A percentile compares a stretch with the other conserved stretches of the same genome.
These are phyloP conservation scores for Coracias cyanogaster DNA, from an alignment of 2,797 vertebrate species.

Conservation along the genomic window DNA sequence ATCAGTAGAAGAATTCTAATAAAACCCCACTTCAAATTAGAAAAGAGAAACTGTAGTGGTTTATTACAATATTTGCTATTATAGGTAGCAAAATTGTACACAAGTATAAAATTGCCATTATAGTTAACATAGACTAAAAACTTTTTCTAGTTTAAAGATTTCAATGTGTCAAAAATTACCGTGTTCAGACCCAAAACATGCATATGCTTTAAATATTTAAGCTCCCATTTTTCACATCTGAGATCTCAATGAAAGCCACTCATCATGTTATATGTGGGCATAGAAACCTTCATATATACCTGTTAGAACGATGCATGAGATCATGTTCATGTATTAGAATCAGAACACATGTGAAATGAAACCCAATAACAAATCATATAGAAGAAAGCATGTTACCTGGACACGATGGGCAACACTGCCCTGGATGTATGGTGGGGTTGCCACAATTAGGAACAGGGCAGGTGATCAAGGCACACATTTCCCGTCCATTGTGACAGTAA, in stretches of 20 bases:
- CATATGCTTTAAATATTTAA: neutral
- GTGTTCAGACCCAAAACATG: neutral
- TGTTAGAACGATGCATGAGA: neutral
- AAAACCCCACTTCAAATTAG: neutral
- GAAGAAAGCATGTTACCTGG: slow-evolving; percentile 78
- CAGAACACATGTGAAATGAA: neutral
- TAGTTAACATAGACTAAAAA: neutral
- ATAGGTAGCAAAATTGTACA: neutral
- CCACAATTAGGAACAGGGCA: slow-evolving; percentile 88
- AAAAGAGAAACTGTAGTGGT: neutral
- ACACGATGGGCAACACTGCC: slow-evolving; percentile 89
- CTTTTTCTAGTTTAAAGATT: neutral
- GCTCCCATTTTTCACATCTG: neutral
- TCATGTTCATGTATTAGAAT: neutral
- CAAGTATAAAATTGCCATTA: neutral
- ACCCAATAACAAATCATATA: fast-evolving
- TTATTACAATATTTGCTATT: neutral
- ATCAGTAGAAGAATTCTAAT: neutral
- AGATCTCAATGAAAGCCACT: neutral
- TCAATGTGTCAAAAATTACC: neutral
- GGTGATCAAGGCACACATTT: slow-evolving; percentile 92
- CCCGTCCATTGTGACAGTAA: slow-evolving; percentile 87
- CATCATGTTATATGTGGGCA: neutral
- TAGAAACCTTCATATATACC: neutral
- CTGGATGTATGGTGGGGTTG: slow-evolving; percentile 85